Conservation (phyloP, 1,140 invertebrate genomes). For the Planococcus citri region DNA sequence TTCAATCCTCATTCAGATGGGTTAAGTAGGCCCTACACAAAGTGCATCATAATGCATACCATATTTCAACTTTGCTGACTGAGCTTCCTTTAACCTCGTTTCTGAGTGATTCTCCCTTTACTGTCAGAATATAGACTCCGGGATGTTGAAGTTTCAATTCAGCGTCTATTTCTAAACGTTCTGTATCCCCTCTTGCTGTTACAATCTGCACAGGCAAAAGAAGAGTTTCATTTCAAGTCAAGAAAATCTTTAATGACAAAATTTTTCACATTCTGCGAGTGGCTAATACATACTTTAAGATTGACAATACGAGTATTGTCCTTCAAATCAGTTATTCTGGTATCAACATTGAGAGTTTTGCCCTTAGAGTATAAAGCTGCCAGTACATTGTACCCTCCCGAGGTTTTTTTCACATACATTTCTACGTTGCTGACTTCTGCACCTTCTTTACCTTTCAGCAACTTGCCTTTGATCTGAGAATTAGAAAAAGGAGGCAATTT, state of each 20-base stretch:
- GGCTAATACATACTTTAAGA: background rate
- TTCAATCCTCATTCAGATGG: no score
- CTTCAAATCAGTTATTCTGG: background rate
- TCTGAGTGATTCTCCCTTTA: background rate
- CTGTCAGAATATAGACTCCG: background rate
- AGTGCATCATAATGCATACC: no score
- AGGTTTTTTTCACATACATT: constrained; percentile 22
- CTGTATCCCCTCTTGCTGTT: background rate
- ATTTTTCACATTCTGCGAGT: no score
- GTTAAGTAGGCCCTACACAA: no score
- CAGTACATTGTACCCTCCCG: constrained; percentile 25
- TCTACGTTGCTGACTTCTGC: constrained; percentile 23
- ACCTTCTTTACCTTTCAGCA: constrained; percentile 22
- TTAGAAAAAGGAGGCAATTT: background rate
- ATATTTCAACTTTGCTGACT: background rate
- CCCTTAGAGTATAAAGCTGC: constrained; percentile 24
- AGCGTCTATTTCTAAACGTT: background rate
- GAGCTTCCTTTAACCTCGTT: background rate
- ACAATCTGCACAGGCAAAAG: background rate
- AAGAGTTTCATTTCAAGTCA: no score
- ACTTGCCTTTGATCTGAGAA: constrained; percentile 24
- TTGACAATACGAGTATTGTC: background rate
- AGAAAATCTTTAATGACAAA: background rate
- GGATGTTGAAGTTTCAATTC: constrained; percentile 11
- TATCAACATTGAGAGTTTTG: constrained; percentile 19